Conservation (phyloP, 2,888 invertebrate genomes). For the Microctonus hyperodae region DNA sequence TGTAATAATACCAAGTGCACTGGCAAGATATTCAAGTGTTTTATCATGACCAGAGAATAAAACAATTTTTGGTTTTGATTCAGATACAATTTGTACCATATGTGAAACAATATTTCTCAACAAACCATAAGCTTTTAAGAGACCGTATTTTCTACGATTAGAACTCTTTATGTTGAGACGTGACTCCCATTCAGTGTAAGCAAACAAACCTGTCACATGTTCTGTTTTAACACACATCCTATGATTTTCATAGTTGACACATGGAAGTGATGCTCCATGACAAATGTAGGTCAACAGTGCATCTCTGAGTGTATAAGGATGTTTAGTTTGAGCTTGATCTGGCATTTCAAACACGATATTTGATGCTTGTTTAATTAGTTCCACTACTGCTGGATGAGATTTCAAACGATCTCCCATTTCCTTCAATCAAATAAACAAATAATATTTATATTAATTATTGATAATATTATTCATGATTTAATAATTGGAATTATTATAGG, state of each 20-base stretch:
- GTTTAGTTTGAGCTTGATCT: slow-evolving; percentile 68
- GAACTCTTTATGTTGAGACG: slow-evolving; percentile 70
- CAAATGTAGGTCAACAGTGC: slow-evolving; percentile 85
- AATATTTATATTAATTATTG: too few relatives aligned
- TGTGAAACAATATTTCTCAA: slow-evolving; percentile 82
- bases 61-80: slow-evolving; percentile 76
- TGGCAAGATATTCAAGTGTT: slow-evolving; percentile 83
- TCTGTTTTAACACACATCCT: slow-evolving; percentile 72
- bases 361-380: slow-evolving; percentile 73
- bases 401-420: slow-evolving; percentile 73
- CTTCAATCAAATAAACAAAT: too few relatives aligned
- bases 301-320: slow-evolving; percentile 79
- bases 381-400: slow-evolving; percentile 77
- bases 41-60: slow-evolving; percentile 93
- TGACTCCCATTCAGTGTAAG: slow-evolving; percentile 84
- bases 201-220: slow-evolving; percentile 80
- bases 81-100: slow-evolving; percentile 82
- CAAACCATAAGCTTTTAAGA: slow-evolving; percentile 82
- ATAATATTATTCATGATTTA: too few relatives aligned
- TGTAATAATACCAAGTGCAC: slow-evolving; percentile 77
- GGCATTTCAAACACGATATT: slow-evolving; percentile 74
- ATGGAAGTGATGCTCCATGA: slow-evolving; percentile 83
- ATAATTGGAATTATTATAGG: too few relatives aligned
- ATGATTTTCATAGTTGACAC: slow-evolving; percentile 65
- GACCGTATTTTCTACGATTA: slow-evolving; percentile 65